Conservation (phyloP, 2,113 vertebrate genomes). For the Syrrhaptes paradoxus region DNA sequence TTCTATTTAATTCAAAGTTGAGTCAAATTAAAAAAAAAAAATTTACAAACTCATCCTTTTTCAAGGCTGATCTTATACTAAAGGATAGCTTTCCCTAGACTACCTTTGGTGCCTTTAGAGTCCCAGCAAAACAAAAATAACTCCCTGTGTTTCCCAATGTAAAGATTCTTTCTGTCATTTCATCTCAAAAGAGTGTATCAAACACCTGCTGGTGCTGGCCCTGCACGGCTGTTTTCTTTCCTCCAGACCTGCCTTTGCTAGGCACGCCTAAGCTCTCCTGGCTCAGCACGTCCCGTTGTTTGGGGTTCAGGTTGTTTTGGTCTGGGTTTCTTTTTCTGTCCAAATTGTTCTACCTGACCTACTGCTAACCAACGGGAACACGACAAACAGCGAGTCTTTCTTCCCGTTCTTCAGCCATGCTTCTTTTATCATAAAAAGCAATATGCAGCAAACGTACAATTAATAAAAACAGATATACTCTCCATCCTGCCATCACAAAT, state of each 20-base stretch:
- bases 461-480: neutral
- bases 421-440: neutral
- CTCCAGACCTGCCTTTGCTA: neutral
- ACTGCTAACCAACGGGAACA: neutral
- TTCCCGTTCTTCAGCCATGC: neutral
- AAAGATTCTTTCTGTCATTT: neutral
- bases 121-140: neutral
- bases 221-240: neutral
- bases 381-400: neutral
- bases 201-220: neutral
- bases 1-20: neutral
- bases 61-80: neutral
- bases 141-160: fast-evolving
- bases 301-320: neutral
- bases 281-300: fast-evolving
- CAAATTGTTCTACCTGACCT: neutral
- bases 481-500: neutral
- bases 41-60: neutral
- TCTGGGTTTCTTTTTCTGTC: too few species aligned
- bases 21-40: neutral
- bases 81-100: neutral
- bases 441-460: neutral
- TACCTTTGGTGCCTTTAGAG: neutral
- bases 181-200: neutral
- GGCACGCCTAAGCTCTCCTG: neutral